Percentiles rank a stretch among this genome's conserved stretches.
Evolutionary conservation across 2,797 vertebrate species (phyloP).

Genomic region (Cirrhinus molitorella): DNA sequence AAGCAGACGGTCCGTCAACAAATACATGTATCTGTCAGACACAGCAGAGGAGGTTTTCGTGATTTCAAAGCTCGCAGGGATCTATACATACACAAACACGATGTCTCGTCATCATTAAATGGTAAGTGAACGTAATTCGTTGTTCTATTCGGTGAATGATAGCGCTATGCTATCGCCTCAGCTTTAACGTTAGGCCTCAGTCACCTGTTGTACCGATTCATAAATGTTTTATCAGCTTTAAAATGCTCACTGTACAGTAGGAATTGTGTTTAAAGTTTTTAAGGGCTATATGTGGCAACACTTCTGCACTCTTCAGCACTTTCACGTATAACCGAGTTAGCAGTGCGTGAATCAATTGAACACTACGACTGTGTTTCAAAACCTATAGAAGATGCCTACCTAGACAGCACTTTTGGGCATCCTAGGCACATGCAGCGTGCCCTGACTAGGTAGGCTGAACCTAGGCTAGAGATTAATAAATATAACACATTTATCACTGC

Average conservation of each 20-base stretch:
- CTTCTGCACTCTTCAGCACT: not conserved
- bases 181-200: constrained; percentile 43
- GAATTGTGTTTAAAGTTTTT: not conserved
- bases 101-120: not conserved
- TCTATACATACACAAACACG: not conserved
- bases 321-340: not conserved
- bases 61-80: not conserved
- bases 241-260: not conserved
- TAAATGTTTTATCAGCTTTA: not conserved
- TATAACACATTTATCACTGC: not conserved
- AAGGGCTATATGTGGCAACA: not conserved
- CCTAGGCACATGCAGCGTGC: not conserved
- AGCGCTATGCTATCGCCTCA: constrained; percentile 12
- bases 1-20: constrained; percentile 20
- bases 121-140: constrained; percentile 16
- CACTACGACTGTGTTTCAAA: constrained; percentile 3
- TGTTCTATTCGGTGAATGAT: not conserved
- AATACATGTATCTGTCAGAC: constrained; percentile 12
- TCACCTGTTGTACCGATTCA: constrained; percentile 26
- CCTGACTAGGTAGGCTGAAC: not conserved
- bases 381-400: not conserved
- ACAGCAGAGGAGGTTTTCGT: not conserved
- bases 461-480: not conserved
- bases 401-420: not conserved
- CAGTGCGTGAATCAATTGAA: not conserved